Evolutionary conservation across 92 coral and sea anemone species (phyloP).

Genomic region (Scolanthus callimorphus): DNA sequence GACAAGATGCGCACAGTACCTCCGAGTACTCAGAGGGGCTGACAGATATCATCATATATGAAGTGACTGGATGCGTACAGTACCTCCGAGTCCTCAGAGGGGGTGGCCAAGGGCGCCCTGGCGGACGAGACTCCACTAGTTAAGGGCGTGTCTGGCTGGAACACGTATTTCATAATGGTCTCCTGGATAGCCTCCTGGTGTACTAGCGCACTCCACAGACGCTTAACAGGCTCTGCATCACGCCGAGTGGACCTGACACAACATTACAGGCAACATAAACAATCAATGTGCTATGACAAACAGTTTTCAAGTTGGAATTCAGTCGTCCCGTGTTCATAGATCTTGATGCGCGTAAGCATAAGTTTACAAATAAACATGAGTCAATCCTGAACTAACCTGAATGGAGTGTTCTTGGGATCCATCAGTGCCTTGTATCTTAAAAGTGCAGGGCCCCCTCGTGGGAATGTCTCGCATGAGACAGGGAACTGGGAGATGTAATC

Average conservation of each 20-base stretch:
- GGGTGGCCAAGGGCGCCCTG: too few species aligned
- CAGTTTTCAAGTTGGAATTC: too few species aligned
- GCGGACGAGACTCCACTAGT: too few species aligned
- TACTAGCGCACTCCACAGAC: conserved; percentile 90
- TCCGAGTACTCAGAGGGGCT: too few species aligned
- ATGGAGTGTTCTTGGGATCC: conserved; percentile 95
- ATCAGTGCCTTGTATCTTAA: conserved; percentile 90
- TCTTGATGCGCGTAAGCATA: too few species aligned
- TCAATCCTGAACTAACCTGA: conserved; percentile 71
- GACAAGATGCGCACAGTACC: too few species aligned
- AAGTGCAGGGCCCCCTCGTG: conserved; percentile 94
- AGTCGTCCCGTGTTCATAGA: too few species aligned
- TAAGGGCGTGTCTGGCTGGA: conserved; percentile 48
- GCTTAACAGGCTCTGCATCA: conserved; percentile 90
- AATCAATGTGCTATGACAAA: too few species aligned
- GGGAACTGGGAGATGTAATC: conserved; percentile 89
- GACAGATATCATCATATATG: too few species aligned
- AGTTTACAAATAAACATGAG: too few species aligned
- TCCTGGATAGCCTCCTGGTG: conserved; percentile 83
- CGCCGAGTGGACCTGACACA: conserved; percentile 64
- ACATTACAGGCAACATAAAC: neutral
- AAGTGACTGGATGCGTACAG: too few species aligned
- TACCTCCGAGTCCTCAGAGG: too few species aligned
- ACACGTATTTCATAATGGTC: conserved; percentile 82
- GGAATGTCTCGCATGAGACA: conserved; percentile 78